A percentile compares a stretch with the other conserved stretches of the same genome.
Evolutionary conservation across 2,113 vertebrate species (phyloP).

Genomic region (Mus spicilegus): DNA sequence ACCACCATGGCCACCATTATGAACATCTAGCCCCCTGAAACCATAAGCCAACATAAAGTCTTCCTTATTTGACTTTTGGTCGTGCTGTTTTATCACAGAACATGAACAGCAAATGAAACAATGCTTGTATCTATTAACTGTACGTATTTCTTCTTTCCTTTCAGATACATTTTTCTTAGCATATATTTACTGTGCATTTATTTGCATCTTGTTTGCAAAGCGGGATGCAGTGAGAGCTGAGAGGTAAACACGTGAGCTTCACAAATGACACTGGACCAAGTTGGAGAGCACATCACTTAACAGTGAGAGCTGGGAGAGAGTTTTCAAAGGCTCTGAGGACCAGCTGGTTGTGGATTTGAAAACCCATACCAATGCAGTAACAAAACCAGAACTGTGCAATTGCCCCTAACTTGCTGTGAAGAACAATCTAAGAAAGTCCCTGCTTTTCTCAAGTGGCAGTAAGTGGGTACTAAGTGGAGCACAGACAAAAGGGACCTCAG

Average conservation of each 20-base stretch:
- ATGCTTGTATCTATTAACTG: not conserved
- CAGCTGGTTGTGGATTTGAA: conserved; percentile 6
- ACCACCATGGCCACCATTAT: not conserved
- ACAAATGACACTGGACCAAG: not conserved
- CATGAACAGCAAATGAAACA: not conserved
- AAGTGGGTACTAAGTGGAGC: conserved; percentile 2
- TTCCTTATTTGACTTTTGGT: not conserved
- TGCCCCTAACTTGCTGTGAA: conserved; percentile 5
- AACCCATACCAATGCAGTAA: conserved; percentile 22
- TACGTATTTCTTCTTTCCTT: not conserved
- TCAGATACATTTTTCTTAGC: not conserved
- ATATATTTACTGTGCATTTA: not conserved
- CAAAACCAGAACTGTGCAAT: conserved; percentile 25
- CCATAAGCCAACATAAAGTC: not conserved
- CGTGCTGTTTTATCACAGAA: not conserved
- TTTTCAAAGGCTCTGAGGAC: conserved; percentile 16
- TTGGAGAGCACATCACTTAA: not conserved
- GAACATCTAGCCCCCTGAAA: not conserved
- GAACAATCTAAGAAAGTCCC: not conserved
- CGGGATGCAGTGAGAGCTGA: not conserved
- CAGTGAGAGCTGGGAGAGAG: not conserved
- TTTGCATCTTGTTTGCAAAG: not conserved
- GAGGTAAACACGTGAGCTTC: not conserved
- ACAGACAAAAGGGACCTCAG: not conserved
- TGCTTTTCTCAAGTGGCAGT: not conserved